Percentiles rank a stretch among this genome's conserved stretches.
Conservation (phyloP, 2,113 vertebrate species). For the Ictalurus punctatus region DNA sequence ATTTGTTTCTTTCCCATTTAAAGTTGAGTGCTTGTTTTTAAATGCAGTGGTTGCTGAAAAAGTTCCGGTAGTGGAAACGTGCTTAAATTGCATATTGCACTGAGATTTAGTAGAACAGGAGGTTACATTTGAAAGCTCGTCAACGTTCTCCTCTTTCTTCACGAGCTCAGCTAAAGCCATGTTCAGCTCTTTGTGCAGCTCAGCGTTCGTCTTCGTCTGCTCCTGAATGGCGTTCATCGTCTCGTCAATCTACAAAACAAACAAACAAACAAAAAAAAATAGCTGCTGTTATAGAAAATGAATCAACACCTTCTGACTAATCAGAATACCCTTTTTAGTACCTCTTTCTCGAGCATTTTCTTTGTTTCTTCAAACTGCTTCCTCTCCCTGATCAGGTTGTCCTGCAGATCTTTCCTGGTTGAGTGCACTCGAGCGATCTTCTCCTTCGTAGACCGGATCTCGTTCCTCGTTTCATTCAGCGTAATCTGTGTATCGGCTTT, state of each 20-base stretch:
- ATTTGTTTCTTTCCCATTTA: background rate
- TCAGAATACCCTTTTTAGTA: background rate
- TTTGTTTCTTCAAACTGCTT: constrained; percentile 56
- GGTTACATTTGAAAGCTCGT: constrained; percentile 52
- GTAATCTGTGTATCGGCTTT: constrained; percentile 58
- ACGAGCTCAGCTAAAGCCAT: constrained; percentile 10
- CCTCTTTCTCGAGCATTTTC: constrained; percentile 44
- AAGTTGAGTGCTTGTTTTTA: background rate
- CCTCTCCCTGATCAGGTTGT: constrained; percentile 54
- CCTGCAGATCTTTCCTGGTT: constrained; percentile 41
- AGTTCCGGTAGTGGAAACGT: background rate
- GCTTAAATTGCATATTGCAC: background rate
- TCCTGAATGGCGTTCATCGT: constrained; percentile 30
- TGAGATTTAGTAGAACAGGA: background rate
- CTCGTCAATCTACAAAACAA: constrained; percentile 36
- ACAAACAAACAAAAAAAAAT: background rate
- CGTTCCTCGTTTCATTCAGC: constrained; percentile 60
- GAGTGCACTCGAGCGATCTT: constrained; percentile 42
- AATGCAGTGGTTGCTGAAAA: background rate
- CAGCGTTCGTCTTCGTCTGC: constrained; percentile 39
- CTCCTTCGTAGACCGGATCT: constrained; percentile 54
- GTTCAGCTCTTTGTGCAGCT: constrained; percentile 55
- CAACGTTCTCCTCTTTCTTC: constrained; percentile 53
- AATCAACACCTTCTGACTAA: background rate
- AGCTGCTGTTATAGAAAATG: background rate